Conservation (phyloP, 1,140 invertebrate genomes). For the Hylaeus anthracinus region DNA sequence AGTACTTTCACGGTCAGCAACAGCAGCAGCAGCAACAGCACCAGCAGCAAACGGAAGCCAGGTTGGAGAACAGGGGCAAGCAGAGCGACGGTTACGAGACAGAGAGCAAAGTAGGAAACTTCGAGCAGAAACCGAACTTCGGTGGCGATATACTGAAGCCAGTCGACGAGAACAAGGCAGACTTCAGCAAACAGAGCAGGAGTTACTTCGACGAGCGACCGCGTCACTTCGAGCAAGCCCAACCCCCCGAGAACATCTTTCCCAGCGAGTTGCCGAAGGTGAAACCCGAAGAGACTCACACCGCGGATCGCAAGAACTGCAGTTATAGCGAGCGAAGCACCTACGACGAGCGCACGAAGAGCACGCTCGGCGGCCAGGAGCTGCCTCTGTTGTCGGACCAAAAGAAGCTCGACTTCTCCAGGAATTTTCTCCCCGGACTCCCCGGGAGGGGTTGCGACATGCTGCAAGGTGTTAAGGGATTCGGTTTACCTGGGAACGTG, state of each 20-base stretch:
- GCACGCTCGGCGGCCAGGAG: conserved; percentile 27
- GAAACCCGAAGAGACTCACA: conserved; percentile 68
- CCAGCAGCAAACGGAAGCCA: conserved; percentile 51
- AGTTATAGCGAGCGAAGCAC: conserved; percentile 45
- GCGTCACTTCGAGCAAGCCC: conserved; percentile 60
- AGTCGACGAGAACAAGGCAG: conserved; percentile 64
- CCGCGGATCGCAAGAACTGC: conserved; percentile 60
- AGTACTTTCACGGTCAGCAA: conserved; percentile 67
- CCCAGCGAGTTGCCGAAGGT: conserved; percentile 64
- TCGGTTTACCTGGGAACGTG: conserved; percentile 64
- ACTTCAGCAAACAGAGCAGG: conserved; percentile 68
- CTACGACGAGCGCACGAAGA: conserved; percentile 57
- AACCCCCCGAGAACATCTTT: conserved; percentile 63
- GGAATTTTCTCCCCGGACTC: conserved; percentile 71
- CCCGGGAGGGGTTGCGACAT: conserved; percentile 66
- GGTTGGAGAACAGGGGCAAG: conserved; percentile 51
- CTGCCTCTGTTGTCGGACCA: conserved; percentile 51
- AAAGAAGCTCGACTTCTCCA: conserved; percentile 74
- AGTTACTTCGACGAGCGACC: conserved; percentile 70
- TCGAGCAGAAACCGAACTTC: conserved; percentile 63
- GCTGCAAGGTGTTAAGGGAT: conserved; percentile 68
- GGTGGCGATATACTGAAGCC: conserved; percentile 61
- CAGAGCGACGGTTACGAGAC: conserved; percentile 50
- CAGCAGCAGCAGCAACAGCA: conserved; percentile 59
- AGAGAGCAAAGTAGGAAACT: conserved; percentile 54